Evolutionary conservation across 2,888 invertebrate genomes (phyloP).

Genomic region (Campopleginae sp.): DNA sequence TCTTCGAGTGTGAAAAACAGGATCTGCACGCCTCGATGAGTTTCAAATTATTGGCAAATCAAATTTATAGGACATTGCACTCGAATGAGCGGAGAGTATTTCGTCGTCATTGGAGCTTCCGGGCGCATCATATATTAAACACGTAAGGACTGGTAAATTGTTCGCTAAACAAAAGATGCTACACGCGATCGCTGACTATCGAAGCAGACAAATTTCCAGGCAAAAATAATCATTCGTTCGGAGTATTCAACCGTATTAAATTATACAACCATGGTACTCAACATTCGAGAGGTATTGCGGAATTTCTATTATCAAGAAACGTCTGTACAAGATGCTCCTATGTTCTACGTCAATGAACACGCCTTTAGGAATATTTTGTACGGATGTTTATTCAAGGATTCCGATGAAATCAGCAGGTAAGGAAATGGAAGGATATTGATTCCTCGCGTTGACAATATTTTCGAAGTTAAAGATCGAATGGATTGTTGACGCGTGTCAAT

Average conservation of each 20-base stretch:
- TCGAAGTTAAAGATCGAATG: not conserved
- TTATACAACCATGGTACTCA: slow-evolving; percentile 3
- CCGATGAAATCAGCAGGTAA: not conserved
- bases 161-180: slow-evolving; percentile 34
- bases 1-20: slow-evolving; percentile 32
- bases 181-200: not conserved
- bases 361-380: not conserved
- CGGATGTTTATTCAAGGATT: not conserved
- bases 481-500: not conserved
- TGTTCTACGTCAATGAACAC: slow-evolving; percentile 11
- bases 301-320: slow-evolving; percentile 5
- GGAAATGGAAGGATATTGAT: slow-evolving; percentile 6
- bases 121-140: slow-evolving; percentile 35
- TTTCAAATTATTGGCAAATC: slow-evolving; percentile 51
- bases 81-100: slow-evolving; percentile 19
- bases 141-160: slow-evolving; percentile 27
- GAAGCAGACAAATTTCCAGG: slow-evolving; percentile 8
- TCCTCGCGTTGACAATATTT: slow-evolving; percentile 14
- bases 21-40: slow-evolving; percentile 39
- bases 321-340: not conserved
- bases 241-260: slow-evolving; percentile 17
- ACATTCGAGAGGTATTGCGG: not conserved
- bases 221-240: not conserved
- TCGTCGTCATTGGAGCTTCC: slow-evolving; percentile 9
- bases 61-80: slow-evolving; percentile 10